Base-by-base conservation (phyloP, 2,797 vertebrate species). In the Sylvilagus floridanus region DNA sequence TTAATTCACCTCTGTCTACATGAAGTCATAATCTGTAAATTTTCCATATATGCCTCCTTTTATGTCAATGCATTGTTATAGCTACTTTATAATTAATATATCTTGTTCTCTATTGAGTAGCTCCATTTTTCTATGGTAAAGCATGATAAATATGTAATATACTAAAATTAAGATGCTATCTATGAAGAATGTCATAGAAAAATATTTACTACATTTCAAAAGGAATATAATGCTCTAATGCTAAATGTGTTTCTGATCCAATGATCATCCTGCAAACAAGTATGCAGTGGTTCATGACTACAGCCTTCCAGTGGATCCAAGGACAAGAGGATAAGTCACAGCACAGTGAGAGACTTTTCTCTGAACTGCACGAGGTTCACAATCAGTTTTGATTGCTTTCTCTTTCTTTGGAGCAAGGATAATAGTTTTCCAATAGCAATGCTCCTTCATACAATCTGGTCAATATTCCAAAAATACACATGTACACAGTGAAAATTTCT, bases 281-380 rank as follows among this genome's bases (percentile, higher is more conserved):
- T 35, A 30, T 28, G 21, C 2, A 13, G 16, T 24, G 54, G 35
- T 32, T 21, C 22, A 8, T 8, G 35, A 26, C 16, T n/a, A 1
- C 35, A 19, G n/a, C 32, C 30, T 72, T 10, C 0, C 2, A 5
- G 1, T 7, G 12, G 4, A 21, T 14, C 7, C 17, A 19, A 54
- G 4, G 28, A 79, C 9, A 57, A 37, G 47, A 75, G 19, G 32
- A 13, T 47, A 26, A 47, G 42, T 11, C 22, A 21, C 26, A 21
- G 62, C 24, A 19, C 1, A 37, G 3, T 0, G 19, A 42, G 7
- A 17, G 30, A 72, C 10, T 32, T 11, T 21, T 47, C 21, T 4
- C 26, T 42, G 63, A 68, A 12, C 60, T 13, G 22, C 30, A 76
- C 17, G 60, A 32, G 32, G 37, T 54, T 68, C 62, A 16, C 37